Base-by-base conservation (phyloP, 2,113 vertebrate species). In the Chrysochloris asiatica region DNA sequence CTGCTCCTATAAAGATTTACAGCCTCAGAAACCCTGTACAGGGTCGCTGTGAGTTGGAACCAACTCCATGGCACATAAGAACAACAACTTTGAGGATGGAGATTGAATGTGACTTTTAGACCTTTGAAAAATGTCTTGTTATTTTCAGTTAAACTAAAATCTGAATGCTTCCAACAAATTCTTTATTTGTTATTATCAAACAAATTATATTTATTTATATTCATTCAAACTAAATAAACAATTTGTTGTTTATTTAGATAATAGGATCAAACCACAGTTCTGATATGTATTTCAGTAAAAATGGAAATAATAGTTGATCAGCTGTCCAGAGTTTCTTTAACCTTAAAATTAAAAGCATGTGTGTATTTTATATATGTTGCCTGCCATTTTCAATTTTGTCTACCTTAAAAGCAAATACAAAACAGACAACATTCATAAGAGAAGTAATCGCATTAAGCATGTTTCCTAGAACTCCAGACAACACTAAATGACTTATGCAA, bases 351-450 rank as follows among this genome's bases (percentile, higher is more conserved):
- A 24, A 87, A 76, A 91, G n/a, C 21, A 75, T n/a, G 8, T 73
- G 38, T 56, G 21, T 59, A 19, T 91, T 82, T 45, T 84, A 36
- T 43, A 1, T 61, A 45, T 38, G 80, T 87, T 91, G 93, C 16
- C 13, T 82, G 30, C 19, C n/a, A 28, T 75, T 76, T 84, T 72
- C 33, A 61, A 19, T 81, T 88, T 83, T 82, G 26, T 88, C 71
- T 82, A 22, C 52, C 50, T 56, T 73, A 80, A 96, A 90, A 93
- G 38, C 65, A 95, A 77, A 61, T 61, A 41, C 52, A 85, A 76
- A 90, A 69, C 83, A 92, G 24, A 61, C 8, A 91, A 38, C 38
- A 43, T 69, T 87, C 52, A 33, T 89, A 43, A 76, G 63, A 73
- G 50, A 83, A 94, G 24, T 82, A 79, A 79, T 79, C 72, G 2